Conservation (phyloP, 2,888 invertebrate species). For the Agelastica alni region DNA sequence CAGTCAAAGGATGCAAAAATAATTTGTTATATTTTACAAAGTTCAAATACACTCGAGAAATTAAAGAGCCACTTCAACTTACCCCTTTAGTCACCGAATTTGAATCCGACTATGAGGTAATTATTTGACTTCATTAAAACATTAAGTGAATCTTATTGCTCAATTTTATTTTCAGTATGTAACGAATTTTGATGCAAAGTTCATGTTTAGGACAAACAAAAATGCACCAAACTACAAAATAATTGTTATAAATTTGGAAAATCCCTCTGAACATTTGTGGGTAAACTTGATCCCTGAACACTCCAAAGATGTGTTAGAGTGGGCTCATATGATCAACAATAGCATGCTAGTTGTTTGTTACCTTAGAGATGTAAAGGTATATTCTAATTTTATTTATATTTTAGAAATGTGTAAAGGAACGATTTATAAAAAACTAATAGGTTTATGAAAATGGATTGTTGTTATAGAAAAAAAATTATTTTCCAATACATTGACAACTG, state of each 20-base stretch:
- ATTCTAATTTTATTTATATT: too few relatives aligned
- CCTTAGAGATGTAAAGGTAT: constrained; percentile 91
- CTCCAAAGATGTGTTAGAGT: constrained; percentile 84
- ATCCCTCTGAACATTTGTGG: constrained; percentile 80
- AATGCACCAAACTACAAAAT: constrained; percentile 91
- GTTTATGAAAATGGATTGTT: too few relatives aligned
- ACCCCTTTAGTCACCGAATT: constrained; percentile 85
- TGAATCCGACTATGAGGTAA: constrained; percentile 91
- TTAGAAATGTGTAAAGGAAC: too few relatives aligned
- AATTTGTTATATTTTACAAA: constrained; percentile 87
- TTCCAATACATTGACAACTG: too few relatives aligned
- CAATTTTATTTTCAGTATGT: constrained; percentile 70
- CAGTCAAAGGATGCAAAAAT: constrained; percentile 88
- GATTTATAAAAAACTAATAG: too few relatives aligned
- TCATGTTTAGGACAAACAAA: constrained; percentile 90
- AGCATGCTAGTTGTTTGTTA: constrained; percentile 87
- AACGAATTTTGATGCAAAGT: constrained; percentile 81
- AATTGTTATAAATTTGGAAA: constrained; percentile 78
- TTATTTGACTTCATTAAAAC: neutral
- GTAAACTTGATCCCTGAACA: constrained; percentile 81
- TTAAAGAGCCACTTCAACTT: constrained; percentile 69
- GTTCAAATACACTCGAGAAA: constrained; percentile 66
- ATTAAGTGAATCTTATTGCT: neutral
- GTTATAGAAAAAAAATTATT: too few relatives aligned
- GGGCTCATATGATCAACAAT: constrained; percentile 82